phyloP scores from a whole-genome alignment of 1,140 invertebrate genomes.

The Tetramorium parvispinum region DNA sequence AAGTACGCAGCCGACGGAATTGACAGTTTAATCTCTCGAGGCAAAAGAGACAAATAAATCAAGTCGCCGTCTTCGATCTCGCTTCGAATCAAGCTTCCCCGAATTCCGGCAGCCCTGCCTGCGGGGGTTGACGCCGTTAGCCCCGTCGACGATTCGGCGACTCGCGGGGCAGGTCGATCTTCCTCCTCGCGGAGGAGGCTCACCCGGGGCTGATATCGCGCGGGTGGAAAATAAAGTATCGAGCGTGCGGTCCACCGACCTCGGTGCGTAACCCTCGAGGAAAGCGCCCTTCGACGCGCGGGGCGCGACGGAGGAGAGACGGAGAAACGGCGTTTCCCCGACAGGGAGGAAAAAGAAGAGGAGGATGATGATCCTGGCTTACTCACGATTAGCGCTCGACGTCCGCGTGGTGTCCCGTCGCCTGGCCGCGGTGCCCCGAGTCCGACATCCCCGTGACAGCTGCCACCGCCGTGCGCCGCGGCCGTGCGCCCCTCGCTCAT shows the following conservation, averaged over 20 bases:
- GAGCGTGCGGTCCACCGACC: neutral
- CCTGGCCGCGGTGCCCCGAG: conserved; percentile 41
- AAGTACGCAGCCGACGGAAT: too few relatives aligned
- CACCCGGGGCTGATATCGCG: neutral
- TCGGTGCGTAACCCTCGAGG: neutral
- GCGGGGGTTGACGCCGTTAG: neutral
- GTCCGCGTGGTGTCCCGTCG: conserved; percentile 57
- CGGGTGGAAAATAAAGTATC: conserved; percentile 13
- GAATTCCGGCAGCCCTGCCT: neutral
- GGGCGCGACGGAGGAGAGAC: too few relatives aligned
- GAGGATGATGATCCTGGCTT: neutral
- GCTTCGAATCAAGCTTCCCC: neutral
- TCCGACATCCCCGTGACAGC: conserved; percentile 73
- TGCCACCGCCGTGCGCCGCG: conserved; percentile 57
- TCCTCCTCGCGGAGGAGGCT: too few relatives aligned
- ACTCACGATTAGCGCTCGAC: conserved; percentile 75
- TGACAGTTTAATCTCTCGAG: too few relatives aligned
- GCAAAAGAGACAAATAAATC: too few relatives aligned
- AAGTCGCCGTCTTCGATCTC: too few relatives aligned
- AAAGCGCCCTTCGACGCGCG: too few relatives aligned
- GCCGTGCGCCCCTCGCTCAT: conserved; percentile 50
- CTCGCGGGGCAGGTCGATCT: neutral
- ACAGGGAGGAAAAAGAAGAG: too few relatives aligned
- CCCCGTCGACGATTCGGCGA: neutral
- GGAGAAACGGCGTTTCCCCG: too few relatives aligned